phyloP scores from a whole-genome alignment of 2,797 vertebrate species.

The Perodicticus potto region DNA sequence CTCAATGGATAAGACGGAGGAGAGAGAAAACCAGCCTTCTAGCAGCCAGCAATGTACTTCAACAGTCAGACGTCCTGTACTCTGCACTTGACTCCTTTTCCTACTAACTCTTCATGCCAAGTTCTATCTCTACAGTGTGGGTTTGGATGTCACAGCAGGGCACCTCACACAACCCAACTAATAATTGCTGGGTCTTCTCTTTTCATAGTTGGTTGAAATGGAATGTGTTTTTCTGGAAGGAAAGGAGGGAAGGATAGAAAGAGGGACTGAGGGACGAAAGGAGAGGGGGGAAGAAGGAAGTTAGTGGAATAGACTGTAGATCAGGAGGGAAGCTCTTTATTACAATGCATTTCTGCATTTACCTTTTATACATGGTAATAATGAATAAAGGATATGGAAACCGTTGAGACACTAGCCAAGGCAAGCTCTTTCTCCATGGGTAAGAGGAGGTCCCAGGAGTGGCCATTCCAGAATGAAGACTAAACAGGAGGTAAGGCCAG shows the following conservation, averaged over 20 bases:
- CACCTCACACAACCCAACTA: rapidly evolving
- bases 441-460: background rate
- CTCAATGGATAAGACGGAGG: background rate
- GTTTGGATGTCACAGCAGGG: rapidly evolving
- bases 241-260: background rate
- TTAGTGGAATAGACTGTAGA: background rate
- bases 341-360: background rate
- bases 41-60: rapidly evolving
- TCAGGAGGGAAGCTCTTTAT: background rate
- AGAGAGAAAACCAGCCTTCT: background rate
- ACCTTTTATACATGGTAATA: background rate
- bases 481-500: background rate
- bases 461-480: background rate
- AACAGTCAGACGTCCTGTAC: background rate
- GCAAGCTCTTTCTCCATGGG: background rate
- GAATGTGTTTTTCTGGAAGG: background rate
- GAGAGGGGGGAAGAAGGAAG: background rate
- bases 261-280: background rate
- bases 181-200: background rate
- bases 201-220: slow-evolving; percentile 23
- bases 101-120: background rate
- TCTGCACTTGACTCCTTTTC: background rate
- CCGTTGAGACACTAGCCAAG: background rate
- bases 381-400: background rate
- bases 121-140: background rate